Base-by-base conservation (phyloP, 2,888 invertebrate genomes). In the Eumerus sabulonum region DNA sequence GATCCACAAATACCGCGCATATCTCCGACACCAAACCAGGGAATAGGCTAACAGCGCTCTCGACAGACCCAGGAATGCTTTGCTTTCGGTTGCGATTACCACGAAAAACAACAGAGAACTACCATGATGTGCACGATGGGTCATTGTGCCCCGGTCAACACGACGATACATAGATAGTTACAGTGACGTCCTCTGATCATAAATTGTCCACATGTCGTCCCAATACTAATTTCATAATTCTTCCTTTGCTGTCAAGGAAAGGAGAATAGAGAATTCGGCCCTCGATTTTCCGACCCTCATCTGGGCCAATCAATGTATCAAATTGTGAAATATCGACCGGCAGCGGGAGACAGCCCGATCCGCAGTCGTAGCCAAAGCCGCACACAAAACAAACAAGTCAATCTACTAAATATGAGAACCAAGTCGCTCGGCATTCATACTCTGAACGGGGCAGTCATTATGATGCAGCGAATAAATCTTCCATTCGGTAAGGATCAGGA, bases 331-430 rank as follows among this genome's bases (percentile, higher is more conserved):
- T 73, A 77, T 77, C 44, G 67, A 9, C 40, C 13, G 44, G 56
- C 38, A 19, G 38, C 13, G 36, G 59, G 48, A 44, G 14, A 36
- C 47, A 62, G 56, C 56, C 67, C 60, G 62, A 57, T 63, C 50
- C 48, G 35, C 60, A 45, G 19, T 13, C 44, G 59, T 19, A 51
- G 60, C 42, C 42, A n/a, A 35, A 44, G 50, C 38, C 42, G 12
- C 16, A 56, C 47, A 59, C n/a, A 77, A 77, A 67, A 73, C 72
- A 76, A 76, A 76, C 77, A 77, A 77, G 67, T 77, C 68, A 77
- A 77, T 73, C 66, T 76, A 62, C 66, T 76, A 62, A 76, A 76
- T 72, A 72, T 76, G 76, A 60, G 66, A 72, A 76, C 60, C 35
- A 45, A 42, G 17, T 36, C 11, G 27, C 48, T 60, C n/a, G n/a